Percentiles rank a stretch among this genome's conserved stretches.
Conservation (phyloP, 2,888 invertebrate species). For the Scaptomyza flava region DNA sequence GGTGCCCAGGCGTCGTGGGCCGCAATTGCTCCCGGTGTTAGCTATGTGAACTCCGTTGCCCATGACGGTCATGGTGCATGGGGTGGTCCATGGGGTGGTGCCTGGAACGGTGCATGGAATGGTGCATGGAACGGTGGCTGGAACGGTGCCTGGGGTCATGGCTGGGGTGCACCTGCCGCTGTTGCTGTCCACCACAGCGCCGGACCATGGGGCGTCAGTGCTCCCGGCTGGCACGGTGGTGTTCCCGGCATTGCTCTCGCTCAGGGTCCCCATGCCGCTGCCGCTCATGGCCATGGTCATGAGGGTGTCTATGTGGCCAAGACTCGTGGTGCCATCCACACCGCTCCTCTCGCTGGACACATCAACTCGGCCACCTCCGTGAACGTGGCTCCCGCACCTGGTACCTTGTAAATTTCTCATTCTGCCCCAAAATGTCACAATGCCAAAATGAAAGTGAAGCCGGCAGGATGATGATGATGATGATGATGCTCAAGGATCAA, state of each 20-base stretch:
- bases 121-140: slow-evolving; percentile 54
- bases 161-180: slow-evolving; percentile 74
- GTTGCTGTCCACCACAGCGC: slow-evolving; percentile 69
- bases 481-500: slow-evolving; percentile 8
- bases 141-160: slow-evolving; percentile 53
- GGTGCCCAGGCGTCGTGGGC: slow-evolving; percentile 82
- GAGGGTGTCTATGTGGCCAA: slow-evolving; percentile 83
- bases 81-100: slow-evolving; percentile 68
- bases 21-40: slow-evolving; percentile 77
- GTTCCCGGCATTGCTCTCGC: slow-evolving; percentile 83
- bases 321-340: slow-evolving; percentile 83
- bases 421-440: slow-evolving; percentile 32
- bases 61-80: slow-evolving; percentile 70
- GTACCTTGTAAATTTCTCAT: slow-evolving; percentile 69
- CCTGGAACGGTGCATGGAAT: slow-evolving; percentile 69
- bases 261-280: slow-evolving; percentile 72
- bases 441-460: slow-evolving; percentile 56
- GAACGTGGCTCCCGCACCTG: slow-evolving; percentile 83
- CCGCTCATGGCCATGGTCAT: slow-evolving; percentile 81
- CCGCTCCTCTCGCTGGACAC: slow-evolving; percentile 83
- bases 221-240: slow-evolving; percentile 82
- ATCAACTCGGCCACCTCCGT: slow-evolving; percentile 82
- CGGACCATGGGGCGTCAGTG: slow-evolving; percentile 67
- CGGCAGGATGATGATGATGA: slow-evolving; percentile 17
- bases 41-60: slow-evolving; percentile 77